A percentile compares a stretch with the other conserved stretches of the same genome.
phyloP scores from a whole-genome alignment of 1,140 invertebrate species.

The Octopus sinensis region DNA sequence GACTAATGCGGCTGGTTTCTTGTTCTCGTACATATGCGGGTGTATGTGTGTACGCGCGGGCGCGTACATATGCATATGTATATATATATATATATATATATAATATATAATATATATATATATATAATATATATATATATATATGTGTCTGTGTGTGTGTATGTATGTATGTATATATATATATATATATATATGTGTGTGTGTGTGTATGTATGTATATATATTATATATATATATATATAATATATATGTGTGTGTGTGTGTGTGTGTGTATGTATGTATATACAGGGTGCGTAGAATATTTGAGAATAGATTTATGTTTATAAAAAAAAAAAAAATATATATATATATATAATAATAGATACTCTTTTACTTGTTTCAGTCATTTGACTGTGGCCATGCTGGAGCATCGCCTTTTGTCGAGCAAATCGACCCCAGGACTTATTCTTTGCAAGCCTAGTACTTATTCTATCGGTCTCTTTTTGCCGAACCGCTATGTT shows the following conservation, averaged over 20 bases:
- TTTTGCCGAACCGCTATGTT: too few relatives aligned
- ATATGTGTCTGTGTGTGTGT: background rate
- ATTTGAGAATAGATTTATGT: background rate
- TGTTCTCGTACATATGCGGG: background rate
- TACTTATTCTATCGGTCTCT: too few relatives aligned
- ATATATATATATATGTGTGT: slow-evolving; percentile 1
- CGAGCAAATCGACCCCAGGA: too few relatives aligned
- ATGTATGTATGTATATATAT: background rate
- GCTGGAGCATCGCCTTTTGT: too few relatives aligned
- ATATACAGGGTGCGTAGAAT: background rate
- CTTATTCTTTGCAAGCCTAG: too few relatives aligned
- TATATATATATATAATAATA: background rate
- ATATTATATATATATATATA: too few relatives aligned
- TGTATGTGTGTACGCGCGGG: background rate
- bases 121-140: background rate
- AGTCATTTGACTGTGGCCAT: too few relatives aligned
- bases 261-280: background rate
- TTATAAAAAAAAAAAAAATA: background rate
- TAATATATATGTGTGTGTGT: background rate
- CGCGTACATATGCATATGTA: background rate
- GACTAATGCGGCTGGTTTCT: background rate
- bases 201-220: background rate
- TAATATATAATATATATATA: background rate
- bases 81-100: background rate
- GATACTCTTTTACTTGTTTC: too few relatives aligned